Percentiles rank a stretch among this genome's conserved stretches.
Conservation (phyloP, 2,888 invertebrate species). For the Nysson spinosus region DNA sequence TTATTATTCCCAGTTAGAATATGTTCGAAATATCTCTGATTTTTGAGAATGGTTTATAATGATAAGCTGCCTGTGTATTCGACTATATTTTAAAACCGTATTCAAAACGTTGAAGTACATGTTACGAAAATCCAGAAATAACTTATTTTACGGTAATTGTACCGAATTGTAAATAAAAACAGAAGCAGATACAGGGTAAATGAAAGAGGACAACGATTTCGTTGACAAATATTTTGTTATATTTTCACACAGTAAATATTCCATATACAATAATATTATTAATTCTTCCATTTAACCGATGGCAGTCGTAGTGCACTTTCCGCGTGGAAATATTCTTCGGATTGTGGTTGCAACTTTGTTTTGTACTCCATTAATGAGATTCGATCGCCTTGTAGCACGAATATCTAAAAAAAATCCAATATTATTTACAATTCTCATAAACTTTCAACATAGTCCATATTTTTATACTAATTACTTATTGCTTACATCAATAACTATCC, state of each 20-base stretch:
- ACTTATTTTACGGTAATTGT: too few relatives aligned
- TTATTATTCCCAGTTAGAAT: too few relatives aligned
- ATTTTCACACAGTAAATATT: not conserved
- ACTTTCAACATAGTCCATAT: not conserved
- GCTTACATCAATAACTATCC: slow-evolving; percentile 82
- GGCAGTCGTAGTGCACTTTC: slow-evolving; percentile 82
- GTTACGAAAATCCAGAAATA: too few relatives aligned
- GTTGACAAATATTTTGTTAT: not conserved
- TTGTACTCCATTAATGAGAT: slow-evolving; percentile 82
- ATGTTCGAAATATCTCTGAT: too few relatives aligned
- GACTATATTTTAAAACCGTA: too few relatives aligned
- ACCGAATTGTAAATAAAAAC: not conserved
- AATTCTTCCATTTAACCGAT: slow-evolving; percentile 72
- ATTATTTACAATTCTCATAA: not conserved
- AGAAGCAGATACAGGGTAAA: not conserved
- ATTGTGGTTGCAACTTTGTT: slow-evolving; percentile 81
- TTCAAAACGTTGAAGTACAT: too few relatives aligned
- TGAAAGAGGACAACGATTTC: not conserved
- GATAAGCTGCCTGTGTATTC: too few relatives aligned
- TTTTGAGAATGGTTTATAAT: too few relatives aligned
- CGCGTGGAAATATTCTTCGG: slow-evolving; percentile 86
- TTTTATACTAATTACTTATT: not conserved
- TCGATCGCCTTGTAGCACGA: slow-evolving; percentile 82
- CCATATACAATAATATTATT: slow-evolving; percentile 18
- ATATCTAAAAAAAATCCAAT: slow-evolving; percentile 70